Percentiles rank a stretch among this genome's conserved stretches.
Conservation (phyloP, 30 jellyfish, hydroid and myxozoan genomes). For the Hydractinia symbiolongicarpus region DNA sequence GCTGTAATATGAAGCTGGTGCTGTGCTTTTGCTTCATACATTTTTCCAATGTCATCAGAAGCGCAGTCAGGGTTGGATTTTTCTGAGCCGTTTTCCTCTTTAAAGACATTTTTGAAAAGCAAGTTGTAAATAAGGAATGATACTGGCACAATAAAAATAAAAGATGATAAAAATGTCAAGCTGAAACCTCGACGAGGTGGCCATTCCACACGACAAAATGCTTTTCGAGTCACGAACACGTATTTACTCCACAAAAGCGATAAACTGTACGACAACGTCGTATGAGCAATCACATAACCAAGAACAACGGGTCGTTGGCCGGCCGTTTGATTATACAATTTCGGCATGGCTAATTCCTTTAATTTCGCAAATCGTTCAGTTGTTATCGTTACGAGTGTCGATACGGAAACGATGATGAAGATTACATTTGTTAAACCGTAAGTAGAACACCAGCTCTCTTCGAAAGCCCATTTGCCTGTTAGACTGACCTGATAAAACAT, state of each 20-base stretch:
- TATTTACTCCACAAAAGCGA: slow-evolving; percentile 92
- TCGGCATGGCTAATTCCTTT: slow-evolving; percentile 44
- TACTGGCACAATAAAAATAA: slow-evolving; percentile 77
- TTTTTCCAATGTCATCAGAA: slow-evolving; percentile 24
- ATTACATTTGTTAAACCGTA: slow-evolving; percentile 86
- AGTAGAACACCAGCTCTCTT: slow-evolving; percentile 82
- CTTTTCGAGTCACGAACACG: slow-evolving; percentile 79
- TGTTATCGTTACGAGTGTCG: slow-evolving; percentile 83
- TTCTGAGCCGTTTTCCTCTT: slow-evolving; percentile 18
- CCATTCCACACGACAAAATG: slow-evolving; percentile 94
- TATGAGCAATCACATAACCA: slow-evolving; percentile 93
- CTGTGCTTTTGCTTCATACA: slow-evolving; percentile 55
- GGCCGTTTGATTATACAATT: slow-evolving; percentile 12
- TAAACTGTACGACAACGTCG: slow-evolving; percentile 86
- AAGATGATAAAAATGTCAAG: slow-evolving; percentile 72
- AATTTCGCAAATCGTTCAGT: slow-evolving; percentile 66
- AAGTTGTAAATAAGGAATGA: slow-evolving; percentile 74
- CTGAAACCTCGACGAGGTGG: slow-evolving; percentile 92
- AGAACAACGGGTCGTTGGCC: slow-evolving; percentile 71
- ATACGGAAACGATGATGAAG: slow-evolving; percentile 83
- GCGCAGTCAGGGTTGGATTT: neutral
- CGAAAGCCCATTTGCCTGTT: slow-evolving; percentile 84
- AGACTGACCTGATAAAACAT: slow-evolving; percentile 49
- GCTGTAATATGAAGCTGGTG: slow-evolving; percentile 74
- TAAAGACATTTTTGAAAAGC: slow-evolving; percentile 44